These are phyloP conservation scores for Cenopis cana DNA, from an alignment of 2,888 invertebrate genomes.

Conservation along the genomic window DNA sequence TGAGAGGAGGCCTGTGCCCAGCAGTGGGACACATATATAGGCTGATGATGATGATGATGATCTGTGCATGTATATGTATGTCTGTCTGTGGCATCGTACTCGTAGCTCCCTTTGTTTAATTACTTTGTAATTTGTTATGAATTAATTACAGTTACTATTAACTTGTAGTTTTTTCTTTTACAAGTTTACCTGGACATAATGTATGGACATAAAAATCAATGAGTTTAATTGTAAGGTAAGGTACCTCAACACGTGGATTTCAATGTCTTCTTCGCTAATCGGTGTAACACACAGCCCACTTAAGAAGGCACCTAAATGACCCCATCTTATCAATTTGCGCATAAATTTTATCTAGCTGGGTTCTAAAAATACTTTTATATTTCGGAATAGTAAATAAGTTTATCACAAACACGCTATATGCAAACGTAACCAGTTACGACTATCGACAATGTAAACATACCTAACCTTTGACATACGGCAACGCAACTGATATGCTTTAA, in stretches of 20 bases:
- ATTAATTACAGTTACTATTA: too few species aligned
- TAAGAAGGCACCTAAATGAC: slow-evolving; percentile 10
- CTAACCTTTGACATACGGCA: slow-evolving; percentile 20
- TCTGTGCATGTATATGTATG: too few species aligned
- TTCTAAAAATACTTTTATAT: slow-evolving; percentile 38
- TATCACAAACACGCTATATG: slow-evolving; percentile 26
- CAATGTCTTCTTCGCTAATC: background rate
- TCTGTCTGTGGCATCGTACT: too few species aligned
- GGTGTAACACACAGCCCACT: slow-evolving; percentile 17
- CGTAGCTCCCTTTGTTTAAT: too few species aligned
- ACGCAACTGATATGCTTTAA: slow-evolving; percentile 34
- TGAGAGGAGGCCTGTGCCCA: too few species aligned
- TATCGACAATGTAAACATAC: slow-evolving; percentile 27
- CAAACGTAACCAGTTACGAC: slow-evolving; percentile 11
- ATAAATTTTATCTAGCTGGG: slow-evolving; percentile 20
- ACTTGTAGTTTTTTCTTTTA: too few species aligned
- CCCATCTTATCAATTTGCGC: slow-evolving; percentile 23
- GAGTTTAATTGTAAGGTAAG: too few species aligned
- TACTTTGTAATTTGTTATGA: too few species aligned
- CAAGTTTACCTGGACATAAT: too few species aligned
- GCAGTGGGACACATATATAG: too few species aligned
- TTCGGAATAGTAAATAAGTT: slow-evolving; percentile 17
- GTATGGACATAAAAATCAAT: too few species aligned
- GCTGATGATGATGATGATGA: too few species aligned
- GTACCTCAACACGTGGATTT: background rate